Evolutionary conservation across 2,113 vertebrate species (phyloP), one percentile per base, ranked within the genome.

Genomic region (Corythornis madagascariensis): DNA sequence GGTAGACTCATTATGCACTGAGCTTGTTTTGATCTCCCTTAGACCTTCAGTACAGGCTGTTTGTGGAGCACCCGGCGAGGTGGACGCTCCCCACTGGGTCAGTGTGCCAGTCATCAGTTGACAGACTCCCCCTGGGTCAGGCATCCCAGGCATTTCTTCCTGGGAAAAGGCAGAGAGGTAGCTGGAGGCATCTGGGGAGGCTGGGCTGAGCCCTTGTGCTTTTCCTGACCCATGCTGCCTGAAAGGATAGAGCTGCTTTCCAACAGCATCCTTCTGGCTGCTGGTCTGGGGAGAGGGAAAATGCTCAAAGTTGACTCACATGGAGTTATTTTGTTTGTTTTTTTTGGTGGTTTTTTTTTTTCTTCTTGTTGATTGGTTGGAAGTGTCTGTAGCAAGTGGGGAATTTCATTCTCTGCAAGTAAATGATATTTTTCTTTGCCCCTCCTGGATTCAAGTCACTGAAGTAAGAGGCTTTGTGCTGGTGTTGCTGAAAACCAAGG

Each of bases 201-300:
- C 8, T 26, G 67, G 63, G 59, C 50, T 73, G 73, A 79, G 79
- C 43, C 48, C 63, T 42, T 0, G 0, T 21, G 75, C 82, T 78
- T 42, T 38, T 28, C 47, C 79, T 33, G 28, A 75, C 2, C 52
- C 52, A 13, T 0, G 0, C 43, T 56, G 33, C 52, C 43, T 20
- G 16, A 4, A 22, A 75, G 55, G 80, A 26, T 57, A 60, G 70
- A 33, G 10, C 33, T 48, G 29, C 45, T 69, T 53, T 55, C 55
- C 61, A 47, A 28, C 45, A 70, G n/a, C 10, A 3, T 74, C 1
- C 0, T 74, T 1, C 0, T 31, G 78, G 10, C 29, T 1, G 61
- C 0, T 31, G 78, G 9, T n/a, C 1, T 61, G 45, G 21, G 35
- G 42, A 76, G 48, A 40, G 50, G 31, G 48, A 82, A 53, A 3